These are phyloP conservation scores for Dynastes hyllus DNA, from an alignment of 2,888 invertebrate genomes.

Conservation along the genomic window DNA sequence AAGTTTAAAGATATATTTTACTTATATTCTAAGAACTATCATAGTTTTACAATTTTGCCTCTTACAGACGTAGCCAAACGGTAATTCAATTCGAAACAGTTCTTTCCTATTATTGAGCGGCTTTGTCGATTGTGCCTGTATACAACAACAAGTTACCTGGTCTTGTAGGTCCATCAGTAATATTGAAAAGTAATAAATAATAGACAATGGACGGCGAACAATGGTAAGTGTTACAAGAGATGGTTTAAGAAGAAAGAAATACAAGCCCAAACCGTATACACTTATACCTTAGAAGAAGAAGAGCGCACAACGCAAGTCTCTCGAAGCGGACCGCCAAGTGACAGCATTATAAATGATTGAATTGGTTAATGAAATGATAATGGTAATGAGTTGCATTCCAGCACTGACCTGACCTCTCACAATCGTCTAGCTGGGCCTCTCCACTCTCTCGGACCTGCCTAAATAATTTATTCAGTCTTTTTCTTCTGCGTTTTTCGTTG, in stretches of 20 bases:
- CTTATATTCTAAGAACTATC: too few relatives aligned
- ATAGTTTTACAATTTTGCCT: too few relatives aligned
- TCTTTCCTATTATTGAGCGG: not conserved
- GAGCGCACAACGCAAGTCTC: not conserved
- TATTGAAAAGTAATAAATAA: constrained; percentile 45
- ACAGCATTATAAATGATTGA: constrained; percentile 62
- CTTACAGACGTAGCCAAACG: too few relatives aligned
- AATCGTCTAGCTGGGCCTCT: constrained; percentile 53
- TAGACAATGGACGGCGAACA: constrained; percentile 43
- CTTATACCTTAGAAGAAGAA: not conserved
- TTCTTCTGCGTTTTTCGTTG: constrained; percentile 20
- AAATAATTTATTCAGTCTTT: constrained; percentile 56
- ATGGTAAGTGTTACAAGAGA: constrained; percentile 44
- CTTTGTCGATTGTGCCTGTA: not conserved
- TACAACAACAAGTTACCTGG: constrained; percentile 8
- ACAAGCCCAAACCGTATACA: not conserved
- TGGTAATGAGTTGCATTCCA: constrained; percentile 62
- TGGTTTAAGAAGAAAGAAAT: constrained; percentile 22
- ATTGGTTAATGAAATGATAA: constrained; percentile 62
- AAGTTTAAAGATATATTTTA: too few relatives aligned
- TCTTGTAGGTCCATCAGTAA: constrained; percentile 22
- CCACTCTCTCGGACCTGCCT: constrained; percentile 55
- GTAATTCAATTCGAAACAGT: too few relatives aligned
- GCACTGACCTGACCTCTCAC: constrained; percentile 60
- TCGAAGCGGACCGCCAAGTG: constrained; percentile 53